These are phyloP conservation scores for Caligus rogercresseyi DNA, from an alignment of 1,140 invertebrate genomes.

Conservation along the genomic window DNA sequence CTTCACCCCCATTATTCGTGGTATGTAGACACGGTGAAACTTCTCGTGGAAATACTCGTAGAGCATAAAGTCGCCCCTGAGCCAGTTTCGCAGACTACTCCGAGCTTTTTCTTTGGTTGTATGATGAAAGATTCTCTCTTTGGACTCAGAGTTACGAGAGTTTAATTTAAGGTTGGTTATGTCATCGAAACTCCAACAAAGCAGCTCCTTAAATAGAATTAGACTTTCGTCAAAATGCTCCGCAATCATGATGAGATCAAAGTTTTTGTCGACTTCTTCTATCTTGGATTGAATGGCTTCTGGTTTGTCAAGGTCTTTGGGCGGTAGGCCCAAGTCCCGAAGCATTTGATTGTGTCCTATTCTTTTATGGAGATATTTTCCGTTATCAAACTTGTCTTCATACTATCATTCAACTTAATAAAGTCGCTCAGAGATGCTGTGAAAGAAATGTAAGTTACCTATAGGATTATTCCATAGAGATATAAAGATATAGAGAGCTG, in stretches of 20 bases:
- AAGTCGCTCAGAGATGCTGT: neutral
- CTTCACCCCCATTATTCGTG: too few relatives aligned
- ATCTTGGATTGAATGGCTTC: conserved; percentile 22
- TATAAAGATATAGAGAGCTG: too few relatives aligned
- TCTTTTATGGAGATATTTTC: neutral
- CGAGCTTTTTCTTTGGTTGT: too few relatives aligned
- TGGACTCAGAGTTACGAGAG: conserved; percentile 23
- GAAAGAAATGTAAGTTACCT: neutral
- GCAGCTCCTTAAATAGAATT: conserved; percentile 31
- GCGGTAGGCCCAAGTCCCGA: conserved; percentile 25
- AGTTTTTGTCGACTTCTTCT: conserved; percentile 29
- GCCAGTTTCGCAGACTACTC: too few relatives aligned
- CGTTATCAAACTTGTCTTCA: neutral
- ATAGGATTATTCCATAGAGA: too few relatives aligned
- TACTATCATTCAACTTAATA: neutral
- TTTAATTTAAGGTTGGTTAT: conserved; percentile 31
- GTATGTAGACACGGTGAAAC: too few relatives aligned
- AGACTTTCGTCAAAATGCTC: conserved; percentile 38
- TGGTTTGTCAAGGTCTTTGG: conserved; percentile 14
- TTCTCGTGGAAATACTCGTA: too few relatives aligned
- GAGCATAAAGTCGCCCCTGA: too few relatives aligned
- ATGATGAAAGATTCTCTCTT: too few relatives aligned
- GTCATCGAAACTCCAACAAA: conserved; percentile 34
- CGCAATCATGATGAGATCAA: conserved; percentile 35
- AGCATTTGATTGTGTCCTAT: conserved; percentile 28